Evolutionary conservation across 2,797 vertebrate species (phyloP), one percentile per base, ranked within the genome.

Genomic region (Enteromius paludinosus): DNA sequence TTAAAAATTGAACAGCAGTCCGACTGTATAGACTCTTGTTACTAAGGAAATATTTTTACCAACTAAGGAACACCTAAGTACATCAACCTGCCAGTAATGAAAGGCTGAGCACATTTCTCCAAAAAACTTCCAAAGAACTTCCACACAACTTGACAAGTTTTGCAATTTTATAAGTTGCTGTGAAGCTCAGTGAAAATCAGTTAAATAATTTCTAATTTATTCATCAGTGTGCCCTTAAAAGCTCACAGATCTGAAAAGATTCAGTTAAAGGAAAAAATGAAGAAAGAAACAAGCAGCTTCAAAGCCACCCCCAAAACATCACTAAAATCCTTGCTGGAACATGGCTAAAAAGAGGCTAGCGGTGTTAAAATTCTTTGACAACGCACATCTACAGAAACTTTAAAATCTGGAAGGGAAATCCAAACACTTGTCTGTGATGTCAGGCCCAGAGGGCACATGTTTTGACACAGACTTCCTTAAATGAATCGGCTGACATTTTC

Each of bases 31-130:
- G 54, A 72, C 43, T 20, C 54, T 64, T 64, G 69, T 52, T 52
- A 73, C 59, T 52, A 71, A n/a, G 59, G 33, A 65, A 81, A 73
- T 49, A 14, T 49, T 81, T 49, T 49, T 43, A 38, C n/a, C 28
- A 62, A 45, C 54, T 47, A 72, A 61, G 35, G 12, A 76, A 71
- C 41, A 62, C 17, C 47, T 85, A 81, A 78, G 87, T 92, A 90
- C 89, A 89, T 91, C 89, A 88, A 87, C 82, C 85, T 85, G 80
- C 86, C 90, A 89, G 87, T 33, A 71, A 62, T 47, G 54, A 62
- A 62, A 61, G 12, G 18, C 12, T 28, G 33, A 23, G 8, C 47
- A 54, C 30, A 18, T 11, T 43, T 20, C 75, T 5, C 11, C 17
- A n/a, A 45, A 7, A 59, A 18, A 25, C 9, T 30, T 35, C 35